phyloP scores from a whole-genome alignment of 1,140 invertebrate genomes.

The Hylyphantes graminicola region DNA sequence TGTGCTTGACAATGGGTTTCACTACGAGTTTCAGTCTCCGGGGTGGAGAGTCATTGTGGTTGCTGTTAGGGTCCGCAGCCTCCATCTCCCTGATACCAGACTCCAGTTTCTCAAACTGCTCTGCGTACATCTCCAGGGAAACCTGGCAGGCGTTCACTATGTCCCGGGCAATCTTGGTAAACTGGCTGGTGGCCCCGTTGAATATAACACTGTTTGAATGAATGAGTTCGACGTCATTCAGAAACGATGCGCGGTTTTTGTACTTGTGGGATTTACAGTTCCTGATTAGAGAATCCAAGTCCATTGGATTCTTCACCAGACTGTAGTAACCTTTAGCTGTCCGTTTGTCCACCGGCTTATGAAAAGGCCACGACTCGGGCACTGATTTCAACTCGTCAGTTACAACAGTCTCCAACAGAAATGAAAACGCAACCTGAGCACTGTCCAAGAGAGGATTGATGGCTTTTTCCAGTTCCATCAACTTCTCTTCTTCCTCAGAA shows the following conservation, averaged over 20 bases:
- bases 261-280: slow-evolving; percentile 82
- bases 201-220: slow-evolving; percentile 87
- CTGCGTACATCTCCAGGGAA: slow-evolving; percentile 77
- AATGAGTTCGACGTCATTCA: slow-evolving; percentile 88
- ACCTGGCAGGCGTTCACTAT: slow-evolving; percentile 73
- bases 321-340: slow-evolving; percentile 91
- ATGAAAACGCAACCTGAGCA: slow-evolving; percentile 95
- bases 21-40: slow-evolving; percentile 3
- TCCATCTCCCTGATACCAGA: slow-evolving; percentile 76
- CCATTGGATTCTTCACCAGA: slow-evolving; percentile 91
- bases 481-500: slow-evolving; percentile 90
- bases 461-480: slow-evolving; percentile 96
- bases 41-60: background rate
- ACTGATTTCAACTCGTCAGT: slow-evolving; percentile 87
- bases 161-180: slow-evolving; percentile 84
- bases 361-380: slow-evolving; percentile 91
- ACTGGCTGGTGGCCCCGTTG: slow-evolving; percentile 86
- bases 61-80: background rate
- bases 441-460: slow-evolving; percentile 99
- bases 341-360: slow-evolving; percentile 96
- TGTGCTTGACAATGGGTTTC: background rate
- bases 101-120: slow-evolving; percentile 85
- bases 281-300: slow-evolving; percentile 89
- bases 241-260: slow-evolving; percentile 86
- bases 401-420: slow-evolving; percentile 91